A percentile compares a stretch with the other conserved stretches of the same genome.
These are phyloP conservation scores for Pheosia gnoma DNA, from an alignment of 2,888 invertebrate genomes.

Conservation along the genomic window DNA sequence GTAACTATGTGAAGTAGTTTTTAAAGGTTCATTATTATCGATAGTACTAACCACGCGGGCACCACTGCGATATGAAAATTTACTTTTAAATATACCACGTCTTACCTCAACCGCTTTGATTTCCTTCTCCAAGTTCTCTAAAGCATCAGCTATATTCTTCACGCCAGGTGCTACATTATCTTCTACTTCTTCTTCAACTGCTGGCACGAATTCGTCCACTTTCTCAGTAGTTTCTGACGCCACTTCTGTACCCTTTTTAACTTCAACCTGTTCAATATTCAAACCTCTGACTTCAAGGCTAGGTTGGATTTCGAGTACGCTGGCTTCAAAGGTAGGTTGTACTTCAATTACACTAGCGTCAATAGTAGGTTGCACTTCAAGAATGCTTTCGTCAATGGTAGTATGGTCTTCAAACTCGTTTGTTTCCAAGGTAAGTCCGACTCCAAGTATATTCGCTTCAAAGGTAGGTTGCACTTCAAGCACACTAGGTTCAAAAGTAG, in stretches of 20 bases:
- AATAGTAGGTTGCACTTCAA: neutral
- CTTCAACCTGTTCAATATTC: conserved; percentile 11
- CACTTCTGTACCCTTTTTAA: conserved; percentile 17
- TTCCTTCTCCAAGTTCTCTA: conserved; percentile 62
- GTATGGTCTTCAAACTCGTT: neutral
- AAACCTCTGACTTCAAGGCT: conserved; percentile 8
- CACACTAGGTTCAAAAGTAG: neutral
- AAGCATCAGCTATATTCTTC: conserved; percentile 62
- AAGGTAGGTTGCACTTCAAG: too few relatives aligned
- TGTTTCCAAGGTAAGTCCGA: too few relatives aligned
- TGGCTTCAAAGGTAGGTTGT: neutral
- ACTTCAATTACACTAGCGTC: neutral
- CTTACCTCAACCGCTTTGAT: conserved; percentile 59
- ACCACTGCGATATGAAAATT: too few relatives aligned
- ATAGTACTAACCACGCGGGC: too few relatives aligned
- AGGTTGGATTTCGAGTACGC: neutral
- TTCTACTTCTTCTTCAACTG: conserved; percentile 20
- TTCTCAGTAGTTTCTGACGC: conserved; percentile 22
- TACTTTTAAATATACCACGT: neutral
- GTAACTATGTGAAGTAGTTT: too few relatives aligned
- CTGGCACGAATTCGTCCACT: conserved; percentile 19
- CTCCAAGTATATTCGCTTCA: too few relatives aligned
- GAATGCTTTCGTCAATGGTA: neutral
- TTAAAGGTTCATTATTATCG: too few relatives aligned
- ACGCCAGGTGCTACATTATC: conserved; percentile 35